phyloP scores from a whole-genome alignment of 2,888 invertebrate genomes.

The Ptilodon capucinus region DNA sequence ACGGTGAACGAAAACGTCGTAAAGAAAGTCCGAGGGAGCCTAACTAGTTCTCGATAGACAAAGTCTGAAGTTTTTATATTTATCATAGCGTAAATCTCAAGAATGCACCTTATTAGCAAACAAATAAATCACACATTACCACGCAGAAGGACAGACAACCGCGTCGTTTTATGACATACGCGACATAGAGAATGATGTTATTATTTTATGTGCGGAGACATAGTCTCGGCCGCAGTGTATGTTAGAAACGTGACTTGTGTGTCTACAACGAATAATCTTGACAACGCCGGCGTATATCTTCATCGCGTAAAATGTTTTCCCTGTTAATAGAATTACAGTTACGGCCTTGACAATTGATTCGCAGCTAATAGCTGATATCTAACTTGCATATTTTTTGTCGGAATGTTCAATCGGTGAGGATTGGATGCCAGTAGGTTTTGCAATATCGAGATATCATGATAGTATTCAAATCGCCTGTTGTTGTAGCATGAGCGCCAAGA shows the following conservation, averaged over 20 bases:
- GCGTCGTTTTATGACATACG: conserved; percentile 32
- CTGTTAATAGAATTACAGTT: conserved; percentile 33
- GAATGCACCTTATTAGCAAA: background rate
- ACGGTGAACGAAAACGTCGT: too few species aligned
- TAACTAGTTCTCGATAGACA: too few species aligned
- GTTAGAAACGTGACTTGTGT: conserved; percentile 47
- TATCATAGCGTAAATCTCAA: too few species aligned
- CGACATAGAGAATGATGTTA: conserved; percentile 28
- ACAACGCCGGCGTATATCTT: conserved; percentile 11
- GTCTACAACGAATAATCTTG: conserved; percentile 32
- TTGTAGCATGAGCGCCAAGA: too few species aligned
- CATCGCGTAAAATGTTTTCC: conserved; percentile 25
- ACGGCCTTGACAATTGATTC: conserved; percentile 15
- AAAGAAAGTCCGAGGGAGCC: too few species aligned
- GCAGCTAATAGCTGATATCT: background rate
- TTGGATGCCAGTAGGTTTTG: too few species aligned
- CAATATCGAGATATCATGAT: too few species aligned
- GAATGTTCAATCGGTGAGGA: too few species aligned
- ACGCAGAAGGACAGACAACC: conserved; percentile 18
- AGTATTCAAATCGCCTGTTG: too few species aligned
- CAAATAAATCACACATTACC: background rate
- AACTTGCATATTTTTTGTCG: too few species aligned
- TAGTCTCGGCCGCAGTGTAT: conserved; percentile 44
- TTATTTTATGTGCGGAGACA: conserved; percentile 29
- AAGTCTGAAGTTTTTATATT: too few species aligned